Evolutionary conservation across 2,888 invertebrate species (phyloP), one percentile per base, ranked within the genome.

Genomic region (Neoitamus cyanurus): DNA sequence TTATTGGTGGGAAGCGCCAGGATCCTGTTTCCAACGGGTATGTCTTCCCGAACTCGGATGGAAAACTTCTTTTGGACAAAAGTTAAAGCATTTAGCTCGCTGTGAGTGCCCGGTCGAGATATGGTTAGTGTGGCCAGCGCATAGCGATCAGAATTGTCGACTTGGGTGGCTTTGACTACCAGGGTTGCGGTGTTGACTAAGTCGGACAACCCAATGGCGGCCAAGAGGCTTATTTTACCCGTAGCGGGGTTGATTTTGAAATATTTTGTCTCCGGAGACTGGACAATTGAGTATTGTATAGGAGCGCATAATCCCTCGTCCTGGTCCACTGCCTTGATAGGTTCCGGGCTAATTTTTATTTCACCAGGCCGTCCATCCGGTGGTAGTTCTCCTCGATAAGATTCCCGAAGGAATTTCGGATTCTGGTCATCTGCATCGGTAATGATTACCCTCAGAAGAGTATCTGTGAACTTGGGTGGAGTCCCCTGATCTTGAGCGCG

Each of bases 351-450:
- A 31, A 96, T 93, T 85, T 92, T 92, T 68, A 98, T 90, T 46
- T 93, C 91, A 0, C 94, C 90, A 0, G 90, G 89, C 3, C 89
- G 88, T 0, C 90, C 93, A 80, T 93, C 93, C 7, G 93, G 93
- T 0, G 96, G 95, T 83, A 97, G 88, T 6, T 93, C 91, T 0
- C 96, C 94, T 68, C 93, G 93, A 89, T 96, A 96, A 86, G 95
- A 94, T 72, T 97, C 96, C 86, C 94, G 93, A 7, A 93, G 89
- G 89, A 97, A 97, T 88, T 93, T 93, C 0, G 97, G 97, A 92
- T 97, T 97, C 92, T 97, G 97, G 90, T 97, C 97, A 88, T 97
- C 97, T 0, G 97, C 97, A 90, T 97, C 97, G 28, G 96, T 94
- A 69, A 97, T 95, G 86, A 95, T 94, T 0, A 98, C 95, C 2